Evolutionary conservation across 1,140 invertebrate genomes (phyloP), one percentile per base, ranked within the genome.

Genomic region (Euglossa dilemma): DNA sequence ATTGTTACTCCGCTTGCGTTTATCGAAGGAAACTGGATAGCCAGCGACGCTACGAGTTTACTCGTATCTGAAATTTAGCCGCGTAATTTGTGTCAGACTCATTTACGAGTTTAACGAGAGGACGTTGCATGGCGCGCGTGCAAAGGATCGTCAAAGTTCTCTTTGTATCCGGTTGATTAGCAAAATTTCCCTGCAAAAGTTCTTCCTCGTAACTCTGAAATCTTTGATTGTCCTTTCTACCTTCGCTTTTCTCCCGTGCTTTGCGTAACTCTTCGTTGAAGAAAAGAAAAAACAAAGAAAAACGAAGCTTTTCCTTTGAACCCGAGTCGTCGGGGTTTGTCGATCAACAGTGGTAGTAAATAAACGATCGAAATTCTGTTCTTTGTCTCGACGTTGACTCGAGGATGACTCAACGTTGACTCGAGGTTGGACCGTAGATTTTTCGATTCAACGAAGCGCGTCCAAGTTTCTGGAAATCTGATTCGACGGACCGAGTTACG

Each of bases 41-140:
- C 25, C 54, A 45, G 18, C 1, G 12, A 45, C 16, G 23, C 1
- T 36, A 9, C 81, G 18, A 50, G 52, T 67, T 81, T 70, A 43
- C 50, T 54, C 81, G 47, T 54, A 47, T 54, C n/a, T 18, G 28
- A 75, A 84, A 86, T 80, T 63, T 52, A 61, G 56, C 74, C 50
- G 50, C 81, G 69, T 80, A 84, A 84, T 84, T 84, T 69, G 57
- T 52, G 75, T n/a, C 67, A 16, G 50, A 20, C 28, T 75, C 23
- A 84, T 87, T 87, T 87, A 85, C 85, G 83, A 86, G 70, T 83
- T 77, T 86, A 86, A 87, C 80, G 57, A 87, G 69, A n/a, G n/a
- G 23, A 47, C 45, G 28, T 45, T 56, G 59, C 25, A n/a, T n/a
- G 11, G 8, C 18, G 43, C 25, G 20, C 52, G 28, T 25, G 45